These are phyloP conservation scores for Rhincodon typus DNA, from an alignment of 2,797 vertebrate genomes.

Conservation along the genomic window DNA sequence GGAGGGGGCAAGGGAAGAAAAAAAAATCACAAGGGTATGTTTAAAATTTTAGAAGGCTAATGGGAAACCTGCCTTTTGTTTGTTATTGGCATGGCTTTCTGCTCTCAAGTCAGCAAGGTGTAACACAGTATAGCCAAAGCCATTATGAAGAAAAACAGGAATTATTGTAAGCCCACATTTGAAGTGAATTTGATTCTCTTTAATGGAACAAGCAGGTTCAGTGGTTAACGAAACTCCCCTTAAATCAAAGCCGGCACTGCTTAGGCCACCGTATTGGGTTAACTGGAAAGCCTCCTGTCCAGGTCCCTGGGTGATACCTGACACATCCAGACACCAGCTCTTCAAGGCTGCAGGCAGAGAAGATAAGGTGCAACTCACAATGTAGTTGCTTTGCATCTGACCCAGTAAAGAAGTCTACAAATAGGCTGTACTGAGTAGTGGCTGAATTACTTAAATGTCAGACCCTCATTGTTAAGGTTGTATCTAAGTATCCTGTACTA, in stretches of 20 bases:
- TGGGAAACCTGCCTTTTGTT: conserved; percentile 33
- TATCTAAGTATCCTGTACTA: conserved; percentile 62
- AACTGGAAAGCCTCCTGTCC: conserved; percentile 58
- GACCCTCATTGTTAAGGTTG: conserved; percentile 57
- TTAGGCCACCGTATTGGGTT: conserved; percentile 58
- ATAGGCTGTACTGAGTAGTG: conserved; percentile 55
- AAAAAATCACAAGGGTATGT: conserved; percentile 36
- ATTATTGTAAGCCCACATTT: conserved; percentile 51
- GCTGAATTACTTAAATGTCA: conserved; percentile 67
- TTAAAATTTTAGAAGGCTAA: conserved; percentile 25
- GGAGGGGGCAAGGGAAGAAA: background rate
- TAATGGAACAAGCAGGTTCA: conserved; percentile 52
- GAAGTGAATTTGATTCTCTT: conserved; percentile 59
- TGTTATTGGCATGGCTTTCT: conserved; percentile 37
- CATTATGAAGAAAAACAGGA: conserved; percentile 49
- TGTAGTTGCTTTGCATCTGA: conserved; percentile 66
- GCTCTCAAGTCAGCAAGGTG: conserved; percentile 40
- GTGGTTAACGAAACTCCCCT: conserved; percentile 57
- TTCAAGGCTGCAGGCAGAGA: conserved; percentile 51
- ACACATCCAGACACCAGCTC: conserved; percentile 60
- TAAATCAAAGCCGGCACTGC: conserved; percentile 60
- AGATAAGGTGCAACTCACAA: conserved; percentile 64
- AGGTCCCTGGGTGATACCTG: conserved; percentile 67
- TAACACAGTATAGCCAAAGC: conserved; percentile 44
- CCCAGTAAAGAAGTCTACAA: conserved; percentile 56